phyloP scores from a whole-genome alignment of 30 jellyfish, hydroid and myxozoan species.

The Mastigias papua region DNA sequence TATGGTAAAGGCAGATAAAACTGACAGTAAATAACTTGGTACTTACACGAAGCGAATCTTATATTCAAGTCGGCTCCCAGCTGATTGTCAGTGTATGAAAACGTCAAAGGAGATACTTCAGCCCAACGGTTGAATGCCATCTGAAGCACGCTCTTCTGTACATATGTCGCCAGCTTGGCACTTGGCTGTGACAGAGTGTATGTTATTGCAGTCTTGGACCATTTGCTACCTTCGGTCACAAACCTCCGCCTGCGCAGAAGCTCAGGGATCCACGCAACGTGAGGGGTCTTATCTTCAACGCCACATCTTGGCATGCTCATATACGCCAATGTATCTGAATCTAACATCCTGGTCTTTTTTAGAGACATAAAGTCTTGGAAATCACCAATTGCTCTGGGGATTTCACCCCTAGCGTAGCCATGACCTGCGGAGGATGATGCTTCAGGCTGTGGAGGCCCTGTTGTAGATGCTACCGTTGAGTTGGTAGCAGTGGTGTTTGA shows the following conservation, averaged over 20 bases:
- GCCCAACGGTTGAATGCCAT: conserved; percentile 86
- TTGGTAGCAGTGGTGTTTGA: conserved; percentile 15
- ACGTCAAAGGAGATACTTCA: conserved; percentile 77
- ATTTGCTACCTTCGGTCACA: conserved; percentile 68
- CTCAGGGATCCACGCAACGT: conserved; percentile 79
- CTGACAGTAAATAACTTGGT: background rate
- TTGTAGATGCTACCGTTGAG: conserved; percentile 31
- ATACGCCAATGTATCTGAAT: conserved; percentile 43
- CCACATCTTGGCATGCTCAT: conserved; percentile 83
- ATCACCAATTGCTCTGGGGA: conserved; percentile 77
- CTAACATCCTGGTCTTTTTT: conserved; percentile 73
- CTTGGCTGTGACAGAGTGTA: conserved; percentile 72
- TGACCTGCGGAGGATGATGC: background rate
- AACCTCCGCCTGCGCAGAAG: conserved; percentile 61
- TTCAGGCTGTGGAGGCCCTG: conserved; percentile 54
- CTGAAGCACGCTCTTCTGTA: conserved; percentile 50
- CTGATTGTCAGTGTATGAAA: conserved; percentile 44
- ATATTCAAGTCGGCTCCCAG: conserved; percentile 77
- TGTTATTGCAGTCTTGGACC: conserved; percentile 72
- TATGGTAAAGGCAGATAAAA: no score
- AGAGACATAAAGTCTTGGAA: conserved; percentile 81
- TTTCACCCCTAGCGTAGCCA: conserved; percentile 43
- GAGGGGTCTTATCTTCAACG: conserved; percentile 82
- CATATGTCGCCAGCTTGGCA: conserved; percentile 47
- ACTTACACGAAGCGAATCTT: conserved; percentile 79